These are phyloP conservation scores for Actenoides hombroni DNA, from an alignment of 2,113 vertebrate species.

Conservation along the genomic window DNA sequence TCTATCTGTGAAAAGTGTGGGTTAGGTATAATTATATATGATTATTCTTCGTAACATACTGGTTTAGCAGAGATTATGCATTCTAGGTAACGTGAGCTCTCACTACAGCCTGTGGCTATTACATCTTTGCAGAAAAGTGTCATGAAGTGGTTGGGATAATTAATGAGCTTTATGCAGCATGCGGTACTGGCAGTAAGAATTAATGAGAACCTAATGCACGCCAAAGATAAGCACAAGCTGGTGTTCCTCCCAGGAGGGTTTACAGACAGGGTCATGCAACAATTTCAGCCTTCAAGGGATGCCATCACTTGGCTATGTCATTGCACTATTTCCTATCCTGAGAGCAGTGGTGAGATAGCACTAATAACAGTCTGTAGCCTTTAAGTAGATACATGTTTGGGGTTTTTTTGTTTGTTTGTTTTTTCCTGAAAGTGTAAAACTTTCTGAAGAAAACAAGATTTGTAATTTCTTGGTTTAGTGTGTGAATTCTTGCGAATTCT, in stretches of 20 bases:
- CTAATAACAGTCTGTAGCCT: background rate
- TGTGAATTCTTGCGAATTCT: background rate
- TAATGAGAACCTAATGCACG: background rate
- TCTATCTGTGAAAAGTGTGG: background rate
- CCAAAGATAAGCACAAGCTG: background rate
- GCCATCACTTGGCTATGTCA: background rate
- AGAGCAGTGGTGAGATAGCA: background rate
- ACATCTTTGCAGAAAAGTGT: background rate
- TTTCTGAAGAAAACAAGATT: background rate
- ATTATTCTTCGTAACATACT: background rate
- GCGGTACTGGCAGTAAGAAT: background rate
- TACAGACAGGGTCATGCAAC: background rate
- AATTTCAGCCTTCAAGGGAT: background rate
- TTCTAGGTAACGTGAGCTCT: background rate
- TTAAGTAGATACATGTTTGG: background rate
- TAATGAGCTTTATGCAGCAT: background rate
- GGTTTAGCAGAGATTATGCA: background rate
- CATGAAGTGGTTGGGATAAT: background rate
- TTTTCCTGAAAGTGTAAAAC: background rate
- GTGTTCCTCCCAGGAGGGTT: background rate
- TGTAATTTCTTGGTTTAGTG: background rate
- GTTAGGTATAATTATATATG: background rate
- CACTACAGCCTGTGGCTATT: background rate
- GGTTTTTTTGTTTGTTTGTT: background rate
- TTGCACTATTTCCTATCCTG: background rate